Conservation (phyloP, 2,888 invertebrate genomes). For the Cantharis nigra region DNA sequence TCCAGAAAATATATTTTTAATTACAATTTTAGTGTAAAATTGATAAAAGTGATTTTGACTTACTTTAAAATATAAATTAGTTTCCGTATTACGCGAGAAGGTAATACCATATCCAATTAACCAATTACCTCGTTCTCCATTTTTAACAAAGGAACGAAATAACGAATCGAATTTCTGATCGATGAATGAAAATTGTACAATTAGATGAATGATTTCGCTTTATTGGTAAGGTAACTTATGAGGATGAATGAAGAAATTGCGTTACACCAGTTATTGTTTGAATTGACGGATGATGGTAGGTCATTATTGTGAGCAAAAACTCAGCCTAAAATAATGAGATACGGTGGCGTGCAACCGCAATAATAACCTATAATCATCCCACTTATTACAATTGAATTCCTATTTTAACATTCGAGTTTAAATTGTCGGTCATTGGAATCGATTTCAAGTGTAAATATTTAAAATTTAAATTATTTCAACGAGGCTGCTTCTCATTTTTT, state of each 20-base stretch:
- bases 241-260: constrained; percentile 1
- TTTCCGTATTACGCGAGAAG: too few relatives aligned
- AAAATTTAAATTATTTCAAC: background rate
- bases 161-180: background rate
- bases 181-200: background rate
- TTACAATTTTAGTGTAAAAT: too few relatives aligned
- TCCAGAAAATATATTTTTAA: too few relatives aligned
- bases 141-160: background rate
- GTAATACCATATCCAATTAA: background rate
- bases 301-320: constrained; percentile 28
- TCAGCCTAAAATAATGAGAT: constrained; percentile 32
- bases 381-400: constrained; percentile 32
- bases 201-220: background rate
- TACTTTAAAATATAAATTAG: too few relatives aligned
- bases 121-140: background rate
- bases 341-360: constrained; percentile 34
- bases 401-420: constrained; percentile 14
- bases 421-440: background rate
- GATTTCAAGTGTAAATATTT: constrained; percentile 1
- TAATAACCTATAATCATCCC: constrained; percentile 33
- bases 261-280: constrained; percentile 4
- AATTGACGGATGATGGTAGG: constrained; percentile 26
- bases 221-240: background rate
- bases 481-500: background rate
- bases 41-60: too few relatives aligned